phyloP scores from a whole-genome alignment of 2,797 vertebrate genomes.

The Eulemur coronatus region DNA sequence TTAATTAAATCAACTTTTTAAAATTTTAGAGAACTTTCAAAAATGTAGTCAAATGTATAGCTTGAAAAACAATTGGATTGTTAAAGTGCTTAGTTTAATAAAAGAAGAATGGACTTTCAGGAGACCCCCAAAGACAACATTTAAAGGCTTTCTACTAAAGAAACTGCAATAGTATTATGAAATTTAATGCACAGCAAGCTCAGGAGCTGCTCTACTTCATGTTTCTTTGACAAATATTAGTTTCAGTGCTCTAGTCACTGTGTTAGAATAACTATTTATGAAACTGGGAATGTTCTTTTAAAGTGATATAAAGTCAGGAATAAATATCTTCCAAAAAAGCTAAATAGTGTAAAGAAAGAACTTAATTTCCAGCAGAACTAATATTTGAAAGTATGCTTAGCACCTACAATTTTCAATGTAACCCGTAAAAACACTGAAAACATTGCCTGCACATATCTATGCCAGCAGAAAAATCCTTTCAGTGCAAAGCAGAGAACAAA shows the following conservation, averaged over 20 bases:
- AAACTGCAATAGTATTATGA: background rate
- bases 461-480: background rate
- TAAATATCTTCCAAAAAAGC: background rate
- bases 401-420: background rate
- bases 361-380: background rate
- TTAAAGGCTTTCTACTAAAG: background rate
- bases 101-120: background rate
- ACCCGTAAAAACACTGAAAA: background rate
- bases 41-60: background rate
- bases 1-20: background rate
- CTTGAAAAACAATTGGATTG: background rate
- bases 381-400: background rate
- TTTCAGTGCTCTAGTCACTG: background rate
- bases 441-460: background rate
- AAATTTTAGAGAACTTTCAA: background rate
- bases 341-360: background rate
- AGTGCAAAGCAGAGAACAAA: background rate
- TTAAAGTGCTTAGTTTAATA: background rate
- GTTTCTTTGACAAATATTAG: background rate
- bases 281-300: background rate
- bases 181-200: background rate
- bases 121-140: background rate
- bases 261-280: background rate
- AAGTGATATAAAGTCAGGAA: background rate
- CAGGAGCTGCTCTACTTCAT: background rate